Conservation (phyloP, 2,888 invertebrate genomes). For the Eilema griseolum region DNA sequence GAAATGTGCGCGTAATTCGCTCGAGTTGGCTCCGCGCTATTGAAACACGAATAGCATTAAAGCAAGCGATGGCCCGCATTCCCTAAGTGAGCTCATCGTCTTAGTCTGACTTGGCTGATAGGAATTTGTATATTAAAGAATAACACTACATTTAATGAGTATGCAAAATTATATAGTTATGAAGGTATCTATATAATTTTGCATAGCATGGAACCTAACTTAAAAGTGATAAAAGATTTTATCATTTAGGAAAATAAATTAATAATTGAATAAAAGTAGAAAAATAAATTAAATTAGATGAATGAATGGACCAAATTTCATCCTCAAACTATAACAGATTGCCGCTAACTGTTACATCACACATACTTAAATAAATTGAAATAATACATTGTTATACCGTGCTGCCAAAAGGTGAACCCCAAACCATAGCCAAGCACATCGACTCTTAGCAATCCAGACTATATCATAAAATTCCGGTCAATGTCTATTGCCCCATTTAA, state of each 20-base stretch:
- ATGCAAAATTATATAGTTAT: neutral
- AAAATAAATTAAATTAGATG: neutral
- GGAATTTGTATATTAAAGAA: neutral
- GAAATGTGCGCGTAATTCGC: neutral
- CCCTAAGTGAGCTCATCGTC: neutral
- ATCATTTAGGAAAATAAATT: neutral
- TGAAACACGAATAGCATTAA: neutral
- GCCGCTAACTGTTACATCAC: too few relatives aligned
- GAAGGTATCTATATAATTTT: too few relatives aligned
- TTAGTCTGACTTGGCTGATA: neutral
- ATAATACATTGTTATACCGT: neutral
- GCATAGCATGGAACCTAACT: neutral
- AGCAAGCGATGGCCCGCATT: neutral
- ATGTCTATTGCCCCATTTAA: constrained; percentile 69
- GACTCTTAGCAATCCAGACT: constrained; percentile 25
- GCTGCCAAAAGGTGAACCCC: neutral
- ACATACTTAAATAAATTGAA: too few relatives aligned
- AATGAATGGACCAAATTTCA: too few relatives aligned
- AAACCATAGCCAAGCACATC: neutral
- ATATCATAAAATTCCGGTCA: constrained; percentile 31
- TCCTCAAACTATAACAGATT: too few relatives aligned
- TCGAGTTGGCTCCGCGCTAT: neutral
- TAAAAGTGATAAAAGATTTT: too few relatives aligned
- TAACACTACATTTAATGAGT: neutral
- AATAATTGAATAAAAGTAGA: neutral